Base-by-base conservation (phyloP, 2,113 vertebrate genomes). In the Otolemur garnettii region DNA sequence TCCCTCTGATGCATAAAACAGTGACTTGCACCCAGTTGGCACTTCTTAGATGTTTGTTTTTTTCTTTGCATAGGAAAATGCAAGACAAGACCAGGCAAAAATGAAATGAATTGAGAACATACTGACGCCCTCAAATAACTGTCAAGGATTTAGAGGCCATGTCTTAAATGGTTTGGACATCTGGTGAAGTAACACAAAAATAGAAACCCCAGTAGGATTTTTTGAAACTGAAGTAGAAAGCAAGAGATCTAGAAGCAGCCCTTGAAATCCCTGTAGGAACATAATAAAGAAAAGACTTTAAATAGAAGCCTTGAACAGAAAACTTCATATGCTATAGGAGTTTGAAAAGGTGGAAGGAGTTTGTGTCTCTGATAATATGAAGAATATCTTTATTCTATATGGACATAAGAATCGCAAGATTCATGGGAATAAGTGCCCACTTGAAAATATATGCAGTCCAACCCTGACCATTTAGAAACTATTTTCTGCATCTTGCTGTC, bases 81-180 rank as follows among this genome's bases (percentile, higher is more conserved):
- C 50, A 96, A 93, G 87, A 93, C 59, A 80, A 93, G 69, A 66
- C 96, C n/a, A 96, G 96, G 92, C 90, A 35, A 87, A 97, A 95
- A 38, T 6, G 9, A 85, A 95, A 50, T 33, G 71, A 97, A 89
- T 80, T 91, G 93, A 96, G 95, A 97, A 96, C 94, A 96, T 96
- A 95, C 96, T 96, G 94, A 96, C 88, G 95, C 89, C 69, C 96
- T 97, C 95, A 98, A 97, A 97, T 94, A 97, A 88, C 89, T 96
- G 92, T 97, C 96, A 96, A 91, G 86, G 87, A 97, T 96, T 96
- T 97, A 97, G 95, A 96, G 96, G 95, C 93, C 95, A 91, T 91
- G 91, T 97, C 96, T 97, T 97, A 97, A 97, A 97, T 38, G 68
- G 94, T 96, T 97, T 96, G 95, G 97, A 97, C 97, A 97, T 97